phyloP scores from a whole-genome alignment of 2,888 invertebrate genomes.

The Campoplex capitator region DNA sequence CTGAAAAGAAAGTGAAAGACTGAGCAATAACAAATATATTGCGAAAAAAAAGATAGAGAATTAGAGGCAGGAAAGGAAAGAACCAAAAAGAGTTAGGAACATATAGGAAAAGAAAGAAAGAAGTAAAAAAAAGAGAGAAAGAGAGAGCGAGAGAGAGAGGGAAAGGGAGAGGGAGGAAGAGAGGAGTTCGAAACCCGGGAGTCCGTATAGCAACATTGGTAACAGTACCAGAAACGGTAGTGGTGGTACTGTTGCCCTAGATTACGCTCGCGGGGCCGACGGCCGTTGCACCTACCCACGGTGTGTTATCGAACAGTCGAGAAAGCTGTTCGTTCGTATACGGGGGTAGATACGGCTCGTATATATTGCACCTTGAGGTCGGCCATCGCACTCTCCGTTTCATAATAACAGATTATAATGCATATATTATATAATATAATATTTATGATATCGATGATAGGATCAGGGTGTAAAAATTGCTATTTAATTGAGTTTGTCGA shows the following conservation, averaged over 20 bases:
- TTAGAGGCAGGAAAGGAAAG: neutral
- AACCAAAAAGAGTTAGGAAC: neutral
- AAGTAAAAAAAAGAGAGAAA: no score
- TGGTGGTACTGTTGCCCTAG: conserved; percentile 78
- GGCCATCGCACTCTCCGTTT: conserved; percentile 40
- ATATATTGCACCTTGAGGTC: conserved; percentile 43
- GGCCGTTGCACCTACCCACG: conserved; percentile 79
- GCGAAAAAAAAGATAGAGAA: neutral
- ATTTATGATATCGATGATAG: neutral
- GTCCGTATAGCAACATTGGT: conserved; percentile 62
- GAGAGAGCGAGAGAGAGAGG: neutral
- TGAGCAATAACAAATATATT: neutral
- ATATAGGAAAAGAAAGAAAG: neutral
- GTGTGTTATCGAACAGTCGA: conserved; percentile 79
- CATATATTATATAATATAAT: neutral
- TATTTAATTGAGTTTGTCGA: neutral
- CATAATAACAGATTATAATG: conserved; percentile 39
- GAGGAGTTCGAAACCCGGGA: conserved; percentile 38
- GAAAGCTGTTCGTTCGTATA: conserved; percentile 74
- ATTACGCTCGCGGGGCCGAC: conserved; percentile 80
- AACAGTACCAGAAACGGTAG: conserved; percentile 59
- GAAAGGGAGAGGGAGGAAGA: conserved; percentile 3
- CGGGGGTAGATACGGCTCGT: conserved; percentile 72
- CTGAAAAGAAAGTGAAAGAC: neutral
- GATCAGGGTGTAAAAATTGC: neutral